Evolutionary conservation across 1,140 invertebrate genomes (phyloP), one percentile per base, ranked within the genome.

Genomic region (Heliothis virescens): DNA sequence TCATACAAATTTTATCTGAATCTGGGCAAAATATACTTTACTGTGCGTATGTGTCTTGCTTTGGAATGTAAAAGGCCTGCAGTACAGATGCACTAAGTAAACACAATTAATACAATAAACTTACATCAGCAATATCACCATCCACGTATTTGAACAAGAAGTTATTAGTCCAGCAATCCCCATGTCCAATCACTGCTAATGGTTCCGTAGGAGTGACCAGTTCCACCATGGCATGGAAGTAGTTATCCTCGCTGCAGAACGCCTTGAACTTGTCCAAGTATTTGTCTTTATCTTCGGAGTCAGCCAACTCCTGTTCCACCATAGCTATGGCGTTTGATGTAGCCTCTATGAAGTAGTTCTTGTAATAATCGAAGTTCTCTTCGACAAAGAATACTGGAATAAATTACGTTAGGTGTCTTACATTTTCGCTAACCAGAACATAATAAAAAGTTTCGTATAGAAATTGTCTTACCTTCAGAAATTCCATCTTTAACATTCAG

Each of bases 81-180:
- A 41, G 9, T 7, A 41, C 7, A 7, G 3, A 5, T 7, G 34
- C 34, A 41, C 9, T 41, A 9, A 41, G 34, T 41, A 9, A 41
- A 9, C 34, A 41, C 9, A 41, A 26, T 26, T 26, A 41, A 41
- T 5, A 41, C 34, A 7, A 5, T 3, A 18, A 13, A 82, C 52
- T 83, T 86, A 96, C 96, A 89, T 96, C 95, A 60, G 90, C 86
- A 80, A 96, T 94, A 65, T 95, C 88, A 0, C 91, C 90, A 48
- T 94, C 86, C 15, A 95, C 94, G 79, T 96, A 96, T 63, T 95
- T 94, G 85, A 97, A 97, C 1, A 97, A 85, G 81, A 97, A 95
- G 89, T 97, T 97, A 82, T 97, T 97, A 0, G 96, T 97, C 97
- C 97, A 97, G 86, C 96, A 97, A 79, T 97, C 97, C 0, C 97